Base-by-base conservation (phyloP, 2,888 invertebrate genomes). In the Torymus tubicola region DNA sequence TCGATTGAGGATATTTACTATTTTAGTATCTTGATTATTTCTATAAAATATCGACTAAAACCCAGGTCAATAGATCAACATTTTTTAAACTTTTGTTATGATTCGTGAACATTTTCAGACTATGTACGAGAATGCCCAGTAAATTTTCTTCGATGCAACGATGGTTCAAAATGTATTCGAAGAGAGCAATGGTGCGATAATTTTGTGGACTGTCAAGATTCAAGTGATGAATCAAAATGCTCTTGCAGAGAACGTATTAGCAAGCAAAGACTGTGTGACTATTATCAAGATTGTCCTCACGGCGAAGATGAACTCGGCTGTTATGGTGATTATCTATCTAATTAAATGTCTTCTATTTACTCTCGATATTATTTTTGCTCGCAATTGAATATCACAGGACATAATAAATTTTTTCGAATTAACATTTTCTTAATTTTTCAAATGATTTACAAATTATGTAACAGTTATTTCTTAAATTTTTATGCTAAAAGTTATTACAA, bases 261-360 rank as follows among this genome's bases (percentile, higher is more conserved):
- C 16, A 91, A 91, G 65, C 91, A 93, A 2, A 93, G 95, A 83
- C 89, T 94, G 0, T 97, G 97, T 87, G 97, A 97, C 89, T 96
- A 96, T 16, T 96, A 95, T 86, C 93, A 94, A 67, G 97, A 97
- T 87, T 97, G 96, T 88, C 96, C 96, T 0, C 93, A 93, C 85
- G 95, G 94, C 21, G 96, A 96, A 91, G 96, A 96, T 86, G 96
- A 97, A 91, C 91, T 94, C 86, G 95, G 94, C 21, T 97, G 96
- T 88, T 94, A 93, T 87, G 96, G 96, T 95, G 91, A 91, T 87
- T 82, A 58, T 3, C 11, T 0, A 11, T 63, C n/a, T 14, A 52
- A 61, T 69, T 50, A 24, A 53, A 60, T 60, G n/a, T 58, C 8
- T 57, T 21, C 73, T 65, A 60, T 11, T 67, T 57, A 68, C 55